Conservation (phyloP, 1,140 invertebrate species). For the Trichonephila clavata region DNA sequence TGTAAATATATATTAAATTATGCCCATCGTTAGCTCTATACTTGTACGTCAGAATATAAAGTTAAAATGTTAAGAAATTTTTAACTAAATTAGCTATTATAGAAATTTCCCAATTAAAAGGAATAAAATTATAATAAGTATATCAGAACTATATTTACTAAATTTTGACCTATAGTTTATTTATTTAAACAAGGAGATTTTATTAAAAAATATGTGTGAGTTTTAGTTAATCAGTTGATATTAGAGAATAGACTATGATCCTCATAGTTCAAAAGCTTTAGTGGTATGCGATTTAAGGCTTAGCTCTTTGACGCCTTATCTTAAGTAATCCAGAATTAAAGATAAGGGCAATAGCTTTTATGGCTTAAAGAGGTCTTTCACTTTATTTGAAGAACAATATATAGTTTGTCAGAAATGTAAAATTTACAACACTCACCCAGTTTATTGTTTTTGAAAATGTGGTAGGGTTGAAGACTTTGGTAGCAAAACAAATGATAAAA, state of each 20-base stretch:
- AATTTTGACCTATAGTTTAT: not conserved
- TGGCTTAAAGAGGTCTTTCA: not conserved
- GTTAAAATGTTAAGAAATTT: no score
- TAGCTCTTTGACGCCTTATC: not conserved
- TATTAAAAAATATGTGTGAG: not conserved
- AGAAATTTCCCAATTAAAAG: no score
- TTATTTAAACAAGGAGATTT: not conserved
- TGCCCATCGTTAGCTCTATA: accelerated
- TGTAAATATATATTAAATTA: no score
- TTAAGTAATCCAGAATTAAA: not conserved
- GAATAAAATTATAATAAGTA: no score
- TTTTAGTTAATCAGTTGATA: no score
- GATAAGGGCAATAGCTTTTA: not conserved
- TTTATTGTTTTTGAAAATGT: not conserved
- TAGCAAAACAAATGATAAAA: no score
- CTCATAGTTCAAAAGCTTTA: not conserved
- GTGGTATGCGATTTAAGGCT: not conserved
- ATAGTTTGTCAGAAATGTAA: not conserved
- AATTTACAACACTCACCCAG: not conserved
- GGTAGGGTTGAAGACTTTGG: not conserved
- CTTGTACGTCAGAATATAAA: accelerated
- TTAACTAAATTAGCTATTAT: no score
- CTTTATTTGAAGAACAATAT: not conserved
- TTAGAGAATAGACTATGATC: not conserved
- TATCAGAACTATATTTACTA: no score